These are phyloP conservation scores for Mirounga angustirostris DNA, from an alignment of 2,113 vertebrate genomes.

Conservation along the genomic window DNA sequence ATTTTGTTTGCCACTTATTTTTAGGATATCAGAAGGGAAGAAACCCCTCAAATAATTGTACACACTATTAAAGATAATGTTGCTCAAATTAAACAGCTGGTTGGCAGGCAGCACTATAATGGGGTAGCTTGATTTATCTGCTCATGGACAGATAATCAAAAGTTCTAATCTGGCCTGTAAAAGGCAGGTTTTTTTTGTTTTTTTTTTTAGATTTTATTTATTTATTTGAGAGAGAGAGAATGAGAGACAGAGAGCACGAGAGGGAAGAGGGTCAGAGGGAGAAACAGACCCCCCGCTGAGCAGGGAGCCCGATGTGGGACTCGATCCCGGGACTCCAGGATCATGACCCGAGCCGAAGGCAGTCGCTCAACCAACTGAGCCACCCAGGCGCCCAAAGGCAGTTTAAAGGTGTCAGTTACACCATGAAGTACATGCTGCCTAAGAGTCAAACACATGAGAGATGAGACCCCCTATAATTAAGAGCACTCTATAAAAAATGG, in stretches of 20 bases:
- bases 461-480: neutral
- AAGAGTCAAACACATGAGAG: neutral
- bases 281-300: too few relatives aligned
- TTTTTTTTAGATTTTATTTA: too few relatives aligned
- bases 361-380: too few relatives aligned
- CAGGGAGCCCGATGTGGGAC: too few relatives aligned
- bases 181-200: neutral
- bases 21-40: neutral
- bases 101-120: neutral
- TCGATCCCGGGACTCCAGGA: too few relatives aligned
- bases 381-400: neutral
- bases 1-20: slow-evolving; percentile 45
- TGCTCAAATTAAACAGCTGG: slow-evolving; percentile 32
- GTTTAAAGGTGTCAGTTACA: neutral
- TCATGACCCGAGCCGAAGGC: too few relatives aligned
- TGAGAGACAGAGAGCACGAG: too few relatives aligned
- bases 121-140: neutral
- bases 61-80: neutral
- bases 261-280: too few relatives aligned
- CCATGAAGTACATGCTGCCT: neutral
- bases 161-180: neutral
- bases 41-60: neutral
- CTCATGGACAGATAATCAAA: neutral
- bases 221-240: too few relatives aligned
- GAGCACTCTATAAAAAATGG: neutral